These are phyloP conservation scores for Trichopoda pennipes DNA, from an alignment of 2,888 invertebrate genomes.

Conservation along the genomic window DNA sequence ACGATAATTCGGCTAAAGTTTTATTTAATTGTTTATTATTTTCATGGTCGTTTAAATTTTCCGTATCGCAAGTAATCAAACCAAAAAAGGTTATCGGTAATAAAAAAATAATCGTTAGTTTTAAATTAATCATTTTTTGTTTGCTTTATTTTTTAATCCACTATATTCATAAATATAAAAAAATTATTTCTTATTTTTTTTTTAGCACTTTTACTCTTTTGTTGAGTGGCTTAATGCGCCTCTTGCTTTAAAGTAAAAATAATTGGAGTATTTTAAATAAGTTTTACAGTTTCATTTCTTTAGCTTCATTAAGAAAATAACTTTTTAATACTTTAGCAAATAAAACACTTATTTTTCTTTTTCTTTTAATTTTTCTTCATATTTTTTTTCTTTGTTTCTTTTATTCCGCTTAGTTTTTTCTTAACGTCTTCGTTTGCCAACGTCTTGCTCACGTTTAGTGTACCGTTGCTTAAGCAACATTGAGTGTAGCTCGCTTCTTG, in stretches of 20 bases:
- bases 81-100: slow-evolving; percentile 37
- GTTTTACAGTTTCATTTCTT: slow-evolving; percentile 38
- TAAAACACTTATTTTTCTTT: slow-evolving; percentile 4
- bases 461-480: slow-evolving; percentile 51
- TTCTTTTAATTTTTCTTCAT: not conserved
- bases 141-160: not conserved
- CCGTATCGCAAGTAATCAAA: slow-evolving; percentile 3
- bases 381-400: too few species aligned
- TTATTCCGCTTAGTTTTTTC: slow-evolving; percentile 63
- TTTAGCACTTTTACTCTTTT: slow-evolving; percentile 57
- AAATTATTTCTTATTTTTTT: slow-evolving; percentile 23
- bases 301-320: not conserved
- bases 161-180: too few species aligned
- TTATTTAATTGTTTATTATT: slow-evolving; percentile 21
- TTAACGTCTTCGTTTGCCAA: slow-evolving; percentile 67
- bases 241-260: slow-evolving; percentile 11
- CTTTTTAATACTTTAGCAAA: slow-evolving; percentile 17
- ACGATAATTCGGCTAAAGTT: not conserved
- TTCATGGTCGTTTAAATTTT: too few species aligned
- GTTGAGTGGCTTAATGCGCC: not conserved
- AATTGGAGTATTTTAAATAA: not conserved
- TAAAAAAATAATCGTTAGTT: slow-evolving; percentile 39
- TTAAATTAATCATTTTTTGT: slow-evolving; percentile 49
- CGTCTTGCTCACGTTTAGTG: slow-evolving; percentile 65
- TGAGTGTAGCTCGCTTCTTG: slow-evolving; percentile 56